Conservation (phyloP, 2,113 vertebrate species). For the Prochilodus magdalenae region DNA sequence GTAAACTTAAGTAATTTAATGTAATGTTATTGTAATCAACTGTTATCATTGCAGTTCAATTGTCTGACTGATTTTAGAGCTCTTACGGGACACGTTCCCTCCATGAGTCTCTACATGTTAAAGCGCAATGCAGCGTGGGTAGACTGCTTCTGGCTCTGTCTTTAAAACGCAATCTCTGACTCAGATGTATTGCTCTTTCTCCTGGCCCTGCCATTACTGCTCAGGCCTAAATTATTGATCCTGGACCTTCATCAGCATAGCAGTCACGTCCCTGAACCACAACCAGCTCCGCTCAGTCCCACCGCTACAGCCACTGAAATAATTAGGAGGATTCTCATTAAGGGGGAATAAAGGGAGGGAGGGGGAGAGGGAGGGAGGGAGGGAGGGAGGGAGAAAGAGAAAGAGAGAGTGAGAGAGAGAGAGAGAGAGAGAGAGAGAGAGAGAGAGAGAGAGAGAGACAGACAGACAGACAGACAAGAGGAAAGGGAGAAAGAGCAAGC, state of each 20-base stretch:
- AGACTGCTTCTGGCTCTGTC: constrained; percentile 54
- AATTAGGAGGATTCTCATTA: constrained; percentile 99
- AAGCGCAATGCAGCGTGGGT: constrained; percentile 23
- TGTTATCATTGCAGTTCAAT: neutral
- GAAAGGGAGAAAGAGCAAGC: too few relatives aligned
- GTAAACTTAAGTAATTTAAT: too few relatives aligned
- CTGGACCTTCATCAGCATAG: constrained; percentile 91
- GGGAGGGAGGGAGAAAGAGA: neutral
- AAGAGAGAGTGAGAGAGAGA: too few relatives aligned
- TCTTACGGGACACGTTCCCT: neutral
- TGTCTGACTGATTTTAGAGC: neutral
- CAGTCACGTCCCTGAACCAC: constrained; percentile 89
- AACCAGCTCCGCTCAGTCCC: constrained; percentile 84
- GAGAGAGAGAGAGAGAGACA: too few relatives aligned
- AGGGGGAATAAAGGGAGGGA: constrained; percentile 82
- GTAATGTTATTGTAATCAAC: neutral
- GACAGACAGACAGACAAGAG: too few relatives aligned
- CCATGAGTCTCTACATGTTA: neutral
- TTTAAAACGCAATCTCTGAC: constrained; percentile 77
- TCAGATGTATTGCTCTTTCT: constrained; percentile 84
- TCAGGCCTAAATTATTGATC: constrained; percentile 99
- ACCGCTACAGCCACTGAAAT: constrained; percentile 92
- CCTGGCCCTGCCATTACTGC: constrained; percentile 90
- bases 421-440: too few relatives aligned
- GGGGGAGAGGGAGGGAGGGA: constrained; percentile 33